Evolutionary conservation across 2,888 invertebrate species (phyloP).

Genomic region (Drosophila quinaria): DNA sequence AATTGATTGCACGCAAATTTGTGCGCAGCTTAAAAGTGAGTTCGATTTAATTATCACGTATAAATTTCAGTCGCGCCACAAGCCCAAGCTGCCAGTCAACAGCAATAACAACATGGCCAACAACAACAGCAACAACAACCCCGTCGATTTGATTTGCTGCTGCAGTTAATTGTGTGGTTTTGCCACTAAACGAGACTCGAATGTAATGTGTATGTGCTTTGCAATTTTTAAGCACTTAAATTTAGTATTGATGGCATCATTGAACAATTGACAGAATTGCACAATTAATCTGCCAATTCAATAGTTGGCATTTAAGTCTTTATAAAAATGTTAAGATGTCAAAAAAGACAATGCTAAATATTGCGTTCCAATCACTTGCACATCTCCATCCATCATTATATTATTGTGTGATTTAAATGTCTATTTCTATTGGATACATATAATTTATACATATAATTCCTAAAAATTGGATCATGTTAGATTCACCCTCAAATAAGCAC

Average conservation of each 20-base stretch:
- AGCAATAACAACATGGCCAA: conserved; percentile 17
- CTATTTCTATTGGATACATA: neutral
- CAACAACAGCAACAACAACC: conserved; percentile 15
- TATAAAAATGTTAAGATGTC: neutral
- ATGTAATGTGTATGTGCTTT: conserved; percentile 20
- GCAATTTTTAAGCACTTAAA: conserved; percentile 52
- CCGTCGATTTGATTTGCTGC: conserved; percentile 23
- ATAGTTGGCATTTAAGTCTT: neutral
- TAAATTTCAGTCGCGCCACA: conserved; percentile 63
- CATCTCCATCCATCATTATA: neutral
- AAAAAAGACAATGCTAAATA: conserved; percentile 1
- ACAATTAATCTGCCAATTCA: conserved; percentile 2
- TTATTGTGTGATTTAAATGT: neutral
- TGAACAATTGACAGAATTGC: conserved; percentile 24
- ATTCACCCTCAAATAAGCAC: no score
- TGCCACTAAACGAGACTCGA: conserved; percentile 30
- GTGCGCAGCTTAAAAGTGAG: conserved; percentile 78
- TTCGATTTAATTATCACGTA: conserved; percentile 79
- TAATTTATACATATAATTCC: no score
- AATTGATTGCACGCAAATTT: conserved; percentile 73
- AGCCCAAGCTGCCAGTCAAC: conserved; percentile 45
- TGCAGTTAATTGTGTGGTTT: conserved; percentile 71
- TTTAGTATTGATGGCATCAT: conserved; percentile 35
- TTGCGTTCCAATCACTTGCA: neutral
- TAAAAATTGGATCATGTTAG: no score